Evolutionary conservation across 2,113 vertebrate genomes (phyloP).

Genomic region (Ciconia maguari): DNA sequence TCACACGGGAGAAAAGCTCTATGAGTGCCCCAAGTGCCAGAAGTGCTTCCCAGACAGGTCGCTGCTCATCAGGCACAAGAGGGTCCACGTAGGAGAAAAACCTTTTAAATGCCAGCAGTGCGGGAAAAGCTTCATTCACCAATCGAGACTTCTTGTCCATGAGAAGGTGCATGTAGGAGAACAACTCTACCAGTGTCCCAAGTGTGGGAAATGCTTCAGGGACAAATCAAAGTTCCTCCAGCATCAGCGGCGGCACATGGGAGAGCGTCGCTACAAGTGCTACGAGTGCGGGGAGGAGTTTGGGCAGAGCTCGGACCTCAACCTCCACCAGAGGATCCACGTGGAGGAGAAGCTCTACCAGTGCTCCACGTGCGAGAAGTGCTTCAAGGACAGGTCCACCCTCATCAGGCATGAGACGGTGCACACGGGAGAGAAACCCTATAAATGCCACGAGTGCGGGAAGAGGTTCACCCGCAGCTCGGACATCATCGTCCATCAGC

Average conservation of each 20-base stretch:
- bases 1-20: neutral
- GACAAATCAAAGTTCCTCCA: slow-evolving; percentile 51
- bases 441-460: slow-evolving; percentile 46
- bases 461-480: slow-evolving; percentile 62
- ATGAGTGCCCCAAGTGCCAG: neutral
- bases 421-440: slow-evolving; percentile 67
- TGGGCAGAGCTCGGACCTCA: neutral
- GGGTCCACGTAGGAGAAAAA: neutral
- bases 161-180: slow-evolving; percentile 56
- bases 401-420: slow-evolving; percentile 63
- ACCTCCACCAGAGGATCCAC: slow-evolving; percentile 27
- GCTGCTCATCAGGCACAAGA: neutral
- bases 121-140: slow-evolving; percentile 55
- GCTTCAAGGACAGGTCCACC: slow-evolving; percentile 63
- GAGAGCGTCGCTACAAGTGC: neutral
- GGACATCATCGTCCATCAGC: slow-evolving; percentile 52
- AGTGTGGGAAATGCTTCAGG: slow-evolving; percentile 32
- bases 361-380: slow-evolving; percentile 58
- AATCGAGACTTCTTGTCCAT: slow-evolving; percentile 64
- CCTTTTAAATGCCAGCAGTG: slow-evolving; percentile 41
- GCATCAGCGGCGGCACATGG: neutral
- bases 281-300: neutral
- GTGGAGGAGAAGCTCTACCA: slow-evolving; percentile 66
- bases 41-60: neutral
- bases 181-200: neutral